Evolutionary conservation across 2,888 invertebrate genomes (phyloP).

Genomic region (Eudasyphora cyanicolor): DNA sequence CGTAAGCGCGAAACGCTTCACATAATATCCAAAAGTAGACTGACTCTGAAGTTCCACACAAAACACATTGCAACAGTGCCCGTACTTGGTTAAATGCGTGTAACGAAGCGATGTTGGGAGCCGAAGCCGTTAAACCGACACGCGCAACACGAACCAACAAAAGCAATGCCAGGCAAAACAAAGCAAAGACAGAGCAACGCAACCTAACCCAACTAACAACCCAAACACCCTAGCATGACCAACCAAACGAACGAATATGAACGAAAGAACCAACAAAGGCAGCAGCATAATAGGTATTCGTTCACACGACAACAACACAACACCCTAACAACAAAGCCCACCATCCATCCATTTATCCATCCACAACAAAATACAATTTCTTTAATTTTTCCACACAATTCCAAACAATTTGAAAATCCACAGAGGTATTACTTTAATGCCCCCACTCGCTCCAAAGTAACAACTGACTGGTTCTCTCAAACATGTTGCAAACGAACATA

Average conservation of each 20-base stretch:
- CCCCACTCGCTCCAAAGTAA: no score
- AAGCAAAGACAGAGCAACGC: neutral
- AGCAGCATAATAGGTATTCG: neutral
- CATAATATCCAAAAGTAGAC: slow-evolving; percentile 30
- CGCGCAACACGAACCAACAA: neutral
- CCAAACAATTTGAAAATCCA: neutral
- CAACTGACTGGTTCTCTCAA: neutral
- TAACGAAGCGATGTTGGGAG: neutral
- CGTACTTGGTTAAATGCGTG: slow-evolving; percentile 8
- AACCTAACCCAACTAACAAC: neutral
- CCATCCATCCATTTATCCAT: no score
- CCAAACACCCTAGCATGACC: neutral
- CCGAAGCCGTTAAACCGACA: neutral
- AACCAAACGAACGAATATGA: neutral
- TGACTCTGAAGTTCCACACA: slow-evolving; percentile 27
- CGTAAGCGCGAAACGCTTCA: slow-evolving; percentile 31
- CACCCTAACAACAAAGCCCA: neutral
- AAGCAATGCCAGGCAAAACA: neutral
- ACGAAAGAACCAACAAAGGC: neutral
- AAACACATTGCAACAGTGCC: slow-evolving; percentile 20
- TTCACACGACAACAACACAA: neutral
- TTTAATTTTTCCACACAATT: no score
- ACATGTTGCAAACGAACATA: neutral
- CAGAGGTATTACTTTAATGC: slow-evolving; percentile 2
- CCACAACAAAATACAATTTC: no score